Evolutionary conservation across 2,888 invertebrate genomes (phyloP).

Genomic region (Melieria picta): DNA sequence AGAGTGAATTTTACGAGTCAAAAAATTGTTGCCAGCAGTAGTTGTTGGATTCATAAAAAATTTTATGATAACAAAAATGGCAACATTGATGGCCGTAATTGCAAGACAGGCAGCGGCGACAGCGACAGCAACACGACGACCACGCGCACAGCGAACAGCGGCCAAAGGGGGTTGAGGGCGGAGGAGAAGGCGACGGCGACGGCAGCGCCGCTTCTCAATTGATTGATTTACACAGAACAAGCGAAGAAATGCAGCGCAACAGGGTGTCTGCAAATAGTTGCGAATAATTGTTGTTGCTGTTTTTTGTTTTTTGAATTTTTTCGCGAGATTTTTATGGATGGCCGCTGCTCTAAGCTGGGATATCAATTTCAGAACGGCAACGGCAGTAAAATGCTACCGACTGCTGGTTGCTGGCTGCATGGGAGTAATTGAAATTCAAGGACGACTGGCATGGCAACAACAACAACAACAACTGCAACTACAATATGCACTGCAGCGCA

Average conservation of each 20-base stretch:
- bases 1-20: no score
- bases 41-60: background rate
- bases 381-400: background rate
- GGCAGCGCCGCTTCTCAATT: constrained; percentile 7
- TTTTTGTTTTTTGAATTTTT: no score
- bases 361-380: constrained; percentile 17
- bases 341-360: background rate
- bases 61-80: constrained; percentile 13
- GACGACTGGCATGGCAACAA: constrained; percentile 4
- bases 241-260: constrained; percentile 21
- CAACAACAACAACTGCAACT: background rate
- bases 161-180: no score
- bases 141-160: background rate
- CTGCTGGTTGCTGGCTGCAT: background rate
- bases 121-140: background rate
- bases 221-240: constrained; percentile 27
- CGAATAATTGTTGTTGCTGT: constrained; percentile 16
- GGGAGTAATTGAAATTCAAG: constrained; percentile 28
- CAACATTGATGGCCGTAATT: background rate
- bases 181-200: no score
- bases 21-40: background rate
- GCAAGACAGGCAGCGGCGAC: background rate
- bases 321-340: constrained; percentile 5
- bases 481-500: background rate
- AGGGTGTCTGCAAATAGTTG: constrained; percentile 23